Base-by-base conservation (phyloP, 2,113 vertebrate species). In the Onychostoma macrolepis region DNA sequence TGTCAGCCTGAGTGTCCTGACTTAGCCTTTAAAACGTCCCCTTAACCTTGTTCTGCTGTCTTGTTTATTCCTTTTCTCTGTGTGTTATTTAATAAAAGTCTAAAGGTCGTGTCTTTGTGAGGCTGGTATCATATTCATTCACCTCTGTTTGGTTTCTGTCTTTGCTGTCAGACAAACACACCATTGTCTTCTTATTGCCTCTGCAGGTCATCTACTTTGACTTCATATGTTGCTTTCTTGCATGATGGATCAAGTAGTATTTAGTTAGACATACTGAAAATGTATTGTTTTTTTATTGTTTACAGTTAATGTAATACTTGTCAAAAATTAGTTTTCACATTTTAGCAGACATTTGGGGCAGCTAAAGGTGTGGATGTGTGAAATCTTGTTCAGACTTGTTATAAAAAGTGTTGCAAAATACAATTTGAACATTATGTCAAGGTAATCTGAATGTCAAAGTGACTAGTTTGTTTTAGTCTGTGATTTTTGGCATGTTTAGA, bases 121-220 rank as follows among this genome's bases (percentile, higher is more conserved):
- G 48, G 17, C 8, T 53, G 28, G 76, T 79, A 28, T 80, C 77
- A 38, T 79, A n/a, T n/a, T 56, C 30, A 38, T 4, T 33, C 19
- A 9, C 12, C 30, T 71, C 17, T n/a, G 3, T 38, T 61, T 13
- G 21, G 41, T 26, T 4, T 41, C 33, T 36, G 38, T 43, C 10
- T 80, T 36, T 80, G 50, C 33, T 61, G 4, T 61, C 50, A 67
- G 58, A 82, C 80, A 82, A 67, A 82, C 80, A 67, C 24, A 15
- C 56, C 56, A 65, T 80, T 41, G 78, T 80, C 33, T 63, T 6
- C 0, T 41, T 30, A 78, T 53, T 38, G 1, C 2, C 78, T 80
- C 10, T 61, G 24, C 28, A 80, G 79, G 56, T 26, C 24, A 43
- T 13, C 30, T 50, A 4, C 48, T 81, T 63, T 65, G 56, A 65